These are phyloP conservation scores for Nephrotoma flavescens DNA, from an alignment of 2,888 invertebrate species.

Conservation along the genomic window DNA sequence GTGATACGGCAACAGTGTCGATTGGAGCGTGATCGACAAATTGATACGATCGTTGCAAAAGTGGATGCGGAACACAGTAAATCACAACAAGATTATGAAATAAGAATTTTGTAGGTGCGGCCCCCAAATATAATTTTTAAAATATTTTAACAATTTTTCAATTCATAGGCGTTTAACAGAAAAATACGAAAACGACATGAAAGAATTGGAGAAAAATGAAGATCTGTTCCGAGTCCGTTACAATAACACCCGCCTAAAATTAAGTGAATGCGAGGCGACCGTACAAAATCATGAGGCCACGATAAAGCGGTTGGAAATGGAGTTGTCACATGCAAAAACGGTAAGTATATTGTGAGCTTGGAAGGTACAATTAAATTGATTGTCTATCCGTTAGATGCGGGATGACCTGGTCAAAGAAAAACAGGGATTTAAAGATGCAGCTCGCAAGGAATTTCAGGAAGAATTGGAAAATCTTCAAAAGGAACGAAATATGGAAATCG, in stretches of 20 bases:
- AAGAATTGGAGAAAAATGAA: slow-evolving; percentile 49
- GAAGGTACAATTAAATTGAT: not conserved
- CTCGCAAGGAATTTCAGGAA: slow-evolving; percentile 44
- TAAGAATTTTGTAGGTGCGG: slow-evolving; percentile 23
- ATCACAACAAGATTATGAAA: slow-evolving; percentile 26
- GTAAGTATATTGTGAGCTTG: slow-evolving; percentile 24
- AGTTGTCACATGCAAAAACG: slow-evolving; percentile 48
- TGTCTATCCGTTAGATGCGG: slow-evolving; percentile 24
- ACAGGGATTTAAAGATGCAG: slow-evolving; percentile 39
- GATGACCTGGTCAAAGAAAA: slow-evolving; percentile 39
- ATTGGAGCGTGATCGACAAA: slow-evolving; percentile 62
- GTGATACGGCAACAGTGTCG: slow-evolving; percentile 54
- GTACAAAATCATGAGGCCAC: slow-evolving; percentile 40
- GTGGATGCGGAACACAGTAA: slow-evolving; percentile 30
- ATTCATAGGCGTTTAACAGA: slow-evolving; percentile 51
- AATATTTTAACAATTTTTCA: not conserved
- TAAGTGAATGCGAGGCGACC: slow-evolving; percentile 49
- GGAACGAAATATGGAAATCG: slow-evolving; percentile 60
- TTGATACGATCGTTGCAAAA: slow-evolving; percentile 39
- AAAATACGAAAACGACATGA: slow-evolving; percentile 58
- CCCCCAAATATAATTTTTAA: no score
- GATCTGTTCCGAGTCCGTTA: slow-evolving; percentile 49
- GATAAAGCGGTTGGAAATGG: slow-evolving; percentile 48
- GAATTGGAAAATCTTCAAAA: slow-evolving; percentile 47
- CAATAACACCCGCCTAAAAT: slow-evolving; percentile 46